Base-by-base conservation (phyloP, 2,797 vertebrate species). In the Pipistrellus pipistrellus region DNA sequence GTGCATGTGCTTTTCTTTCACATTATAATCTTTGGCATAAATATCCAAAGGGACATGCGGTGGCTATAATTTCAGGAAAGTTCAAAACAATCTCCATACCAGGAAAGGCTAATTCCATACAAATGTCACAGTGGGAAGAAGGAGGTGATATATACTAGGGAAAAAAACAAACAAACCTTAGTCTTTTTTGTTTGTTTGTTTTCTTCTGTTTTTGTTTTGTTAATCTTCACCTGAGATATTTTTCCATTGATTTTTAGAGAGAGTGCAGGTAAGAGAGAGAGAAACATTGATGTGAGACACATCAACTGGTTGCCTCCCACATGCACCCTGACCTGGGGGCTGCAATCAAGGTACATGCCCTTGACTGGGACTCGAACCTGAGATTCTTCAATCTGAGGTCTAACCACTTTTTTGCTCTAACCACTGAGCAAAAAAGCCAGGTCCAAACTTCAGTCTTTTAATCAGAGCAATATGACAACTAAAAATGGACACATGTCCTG, bases 1-100 rank as follows among this genome's bases (percentile, higher is more conserved):
- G 2, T n/a, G 35, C 9, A 0, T 84, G 64, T 88, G 46, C 30
- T 85, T 85, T 88, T 48, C 35, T 20, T 88, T 48, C 10, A n/a
- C 1, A 35, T 13, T 41, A 62, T 72, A 38, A 66, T 27, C 69
- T 94, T 73, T 76, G 57, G n/a, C 21, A 62, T 68, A 41, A 82
- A 9, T 76, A 89, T 20, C 69, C 59, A 35, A 87, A 66, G 20
- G 30, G 51, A 72, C 5, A n/a, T 44, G 20, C 13, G n/a, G 25
- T 86, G 32, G 21, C 48, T 68, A 17, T 88, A 62, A 93, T 66
- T 92, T 85, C 30, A 81, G 46, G 38, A 30, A 4, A 9, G 46
- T 86, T 92, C 48, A 64, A 62, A 90, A 85, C 46, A 35, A 51
- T 53, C 53, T 88, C 86, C n/a, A 92, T 64, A 35, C 41, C 35